Evolutionary conservation across 2,113 vertebrate genomes (phyloP).

Genomic region (Corvus cornix): DNA sequence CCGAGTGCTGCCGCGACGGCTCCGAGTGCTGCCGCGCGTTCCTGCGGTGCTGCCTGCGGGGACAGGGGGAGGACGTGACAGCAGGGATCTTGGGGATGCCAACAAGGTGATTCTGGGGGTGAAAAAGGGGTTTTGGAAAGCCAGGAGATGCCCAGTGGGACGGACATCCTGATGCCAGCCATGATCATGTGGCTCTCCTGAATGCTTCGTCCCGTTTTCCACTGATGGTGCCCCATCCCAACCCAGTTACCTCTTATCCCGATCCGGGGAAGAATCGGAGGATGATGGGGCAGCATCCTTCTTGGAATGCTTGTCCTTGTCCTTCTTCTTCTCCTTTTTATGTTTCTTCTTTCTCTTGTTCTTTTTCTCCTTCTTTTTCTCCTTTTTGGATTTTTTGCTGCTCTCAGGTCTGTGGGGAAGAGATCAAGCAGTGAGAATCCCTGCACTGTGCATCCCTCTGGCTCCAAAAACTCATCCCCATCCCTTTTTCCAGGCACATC

Average conservation of each 20-base stretch:
- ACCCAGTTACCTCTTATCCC: conserved; percentile 69
- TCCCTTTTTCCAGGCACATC: not conserved
- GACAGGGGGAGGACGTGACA: not conserved
- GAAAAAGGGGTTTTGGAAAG: not conserved
- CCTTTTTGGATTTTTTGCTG: conserved; percentile 81
- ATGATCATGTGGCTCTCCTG: fast-evolving
- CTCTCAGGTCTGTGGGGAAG: conserved; percentile 46
- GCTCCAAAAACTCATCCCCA: not conserved
- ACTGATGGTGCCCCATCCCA: not conserved
- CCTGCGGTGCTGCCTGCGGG: conserved; percentile 60
- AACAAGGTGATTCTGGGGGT: fast-evolving
- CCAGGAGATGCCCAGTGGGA: fast-evolving
- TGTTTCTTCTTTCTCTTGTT: conserved; percentile 85
- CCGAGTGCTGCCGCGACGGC: not conserved
- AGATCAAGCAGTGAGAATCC: not conserved
- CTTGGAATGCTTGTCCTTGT: conserved; percentile 77
- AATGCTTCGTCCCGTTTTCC: fast-evolving
- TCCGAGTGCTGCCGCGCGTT: not conserved
- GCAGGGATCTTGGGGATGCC: fast-evolving
- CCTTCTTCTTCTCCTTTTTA: conserved; percentile 83
- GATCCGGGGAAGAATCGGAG: conserved; percentile 50
- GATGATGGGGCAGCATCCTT: conserved; percentile 36
- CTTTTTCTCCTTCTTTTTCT: conserved; percentile 84
- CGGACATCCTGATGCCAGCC: not conserved
- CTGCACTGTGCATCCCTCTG: no score